Conservation (phyloP, 2,113 vertebrate species). For the Cynocephalus volans region DNA sequence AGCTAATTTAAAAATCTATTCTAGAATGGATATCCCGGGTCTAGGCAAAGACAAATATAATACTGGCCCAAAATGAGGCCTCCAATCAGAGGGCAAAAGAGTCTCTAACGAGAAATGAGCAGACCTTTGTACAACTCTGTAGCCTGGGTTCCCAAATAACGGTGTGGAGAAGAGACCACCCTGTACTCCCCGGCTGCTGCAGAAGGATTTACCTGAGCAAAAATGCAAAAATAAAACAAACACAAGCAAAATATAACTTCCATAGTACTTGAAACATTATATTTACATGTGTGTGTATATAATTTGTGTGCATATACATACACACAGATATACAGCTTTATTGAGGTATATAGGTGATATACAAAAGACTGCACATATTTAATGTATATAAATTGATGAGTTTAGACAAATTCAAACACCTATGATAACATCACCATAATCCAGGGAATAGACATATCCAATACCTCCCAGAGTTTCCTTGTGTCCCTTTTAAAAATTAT, state of each 20-base stretch:
- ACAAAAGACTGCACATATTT: not conserved
- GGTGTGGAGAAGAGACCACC: not conserved
- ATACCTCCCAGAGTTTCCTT: not conserved
- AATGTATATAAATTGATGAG: not conserved
- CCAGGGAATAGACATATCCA: not conserved
- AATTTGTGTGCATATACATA: not conserved
- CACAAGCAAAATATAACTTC: not conserved
- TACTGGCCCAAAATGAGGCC: not conserved
- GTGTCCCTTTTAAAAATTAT: not conserved
- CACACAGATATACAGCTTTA: not conserved
- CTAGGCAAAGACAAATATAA: not conserved
- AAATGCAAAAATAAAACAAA: not conserved
- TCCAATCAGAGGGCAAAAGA: not conserved
- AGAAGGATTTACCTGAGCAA: not conserved
- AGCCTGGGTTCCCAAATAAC: too few relatives aligned
- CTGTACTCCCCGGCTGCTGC: too few relatives aligned
- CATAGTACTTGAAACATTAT: not conserved
- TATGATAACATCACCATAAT: not conserved
- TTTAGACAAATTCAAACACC: not conserved
- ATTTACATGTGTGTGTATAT: too few relatives aligned
- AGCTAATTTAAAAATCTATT: not conserved
- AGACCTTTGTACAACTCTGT: not conserved
- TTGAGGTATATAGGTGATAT: not conserved
- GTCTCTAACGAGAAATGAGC: not conserved
- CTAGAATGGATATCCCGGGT: not conserved